phyloP scores from a whole-genome alignment of 2,113 vertebrate species.

The Heteronetta atricapilla region DNA sequence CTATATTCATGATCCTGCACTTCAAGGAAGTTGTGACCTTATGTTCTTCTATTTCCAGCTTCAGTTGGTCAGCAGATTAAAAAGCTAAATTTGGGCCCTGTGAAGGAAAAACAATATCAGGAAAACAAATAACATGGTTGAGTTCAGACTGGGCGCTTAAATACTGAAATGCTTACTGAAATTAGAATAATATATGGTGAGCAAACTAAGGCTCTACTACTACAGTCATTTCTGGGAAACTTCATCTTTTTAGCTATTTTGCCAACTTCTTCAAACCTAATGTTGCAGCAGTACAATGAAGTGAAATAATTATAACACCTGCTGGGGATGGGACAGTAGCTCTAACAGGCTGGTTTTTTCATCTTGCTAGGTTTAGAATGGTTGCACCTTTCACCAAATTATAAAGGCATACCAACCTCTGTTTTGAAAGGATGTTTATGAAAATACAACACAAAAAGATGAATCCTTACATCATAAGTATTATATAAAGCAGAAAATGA shows the following conservation, averaged over 20 bases:
- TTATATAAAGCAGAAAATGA: neutral
- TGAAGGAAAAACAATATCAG: neutral
- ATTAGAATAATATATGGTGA: neutral
- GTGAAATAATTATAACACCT: conserved; percentile 33
- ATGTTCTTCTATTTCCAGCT: conserved; percentile 11
- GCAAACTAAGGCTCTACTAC: neutral
- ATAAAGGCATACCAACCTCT: neutral
- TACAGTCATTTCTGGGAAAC: neutral
- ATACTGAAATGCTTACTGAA: neutral
- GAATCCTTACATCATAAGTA: neutral
- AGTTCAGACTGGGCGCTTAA: neutral
- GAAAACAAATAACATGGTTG: neutral
- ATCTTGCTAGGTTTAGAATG: conserved; percentile 2
- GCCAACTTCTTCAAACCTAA: neutral
- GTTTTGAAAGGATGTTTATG: neutral
- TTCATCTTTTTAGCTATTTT: conserved; percentile 20
- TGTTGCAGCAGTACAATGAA: neutral
- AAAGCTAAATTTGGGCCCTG: neutral
- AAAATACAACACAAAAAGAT: neutral
- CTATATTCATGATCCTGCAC: neutral
- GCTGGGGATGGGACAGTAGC: neutral
- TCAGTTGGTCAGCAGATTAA: conserved; percentile 8
- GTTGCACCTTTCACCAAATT: neutral
- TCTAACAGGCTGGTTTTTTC: conserved; percentile 29
- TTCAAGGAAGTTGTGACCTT: neutral